These are phyloP conservation scores for Trinectes maculatus DNA, from an alignment of 2,113 vertebrate genomes.

Conservation along the genomic window DNA sequence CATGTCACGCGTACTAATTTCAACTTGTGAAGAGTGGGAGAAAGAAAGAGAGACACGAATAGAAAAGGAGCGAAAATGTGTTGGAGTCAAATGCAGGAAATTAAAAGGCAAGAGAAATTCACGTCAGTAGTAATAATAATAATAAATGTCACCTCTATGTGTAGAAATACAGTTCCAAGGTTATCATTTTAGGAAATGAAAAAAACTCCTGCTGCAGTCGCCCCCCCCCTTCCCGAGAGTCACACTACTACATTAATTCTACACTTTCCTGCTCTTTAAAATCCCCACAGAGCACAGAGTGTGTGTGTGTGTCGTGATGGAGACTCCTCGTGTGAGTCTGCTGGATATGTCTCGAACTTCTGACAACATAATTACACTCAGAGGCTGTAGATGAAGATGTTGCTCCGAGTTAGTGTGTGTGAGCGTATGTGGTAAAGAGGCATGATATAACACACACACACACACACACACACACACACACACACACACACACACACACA, in stretches of 20 bases:
- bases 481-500: slow-evolving; percentile 9
- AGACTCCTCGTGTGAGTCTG: slow-evolving; percentile 51
- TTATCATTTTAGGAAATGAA: slow-evolving; percentile 8
- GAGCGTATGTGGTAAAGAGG: slow-evolving; percentile 63
- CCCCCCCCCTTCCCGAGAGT: slow-evolving; percentile 10
- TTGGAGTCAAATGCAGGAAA: slow-evolving; percentile 24
- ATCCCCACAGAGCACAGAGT: slow-evolving; percentile 30
- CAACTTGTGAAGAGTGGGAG: slow-evolving; percentile 21
- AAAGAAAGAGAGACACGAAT: slow-evolving; percentile 14
- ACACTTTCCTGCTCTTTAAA: slow-evolving; percentile 45
- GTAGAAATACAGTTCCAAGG: neutral
- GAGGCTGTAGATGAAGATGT: slow-evolving; percentile 64
- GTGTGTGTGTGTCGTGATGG: neutral
- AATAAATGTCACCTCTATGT: slow-evolving; percentile 11
- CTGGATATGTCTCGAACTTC: slow-evolving; percentile 51
- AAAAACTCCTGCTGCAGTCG: neutral
- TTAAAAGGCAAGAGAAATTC: slow-evolving; percentile 9
- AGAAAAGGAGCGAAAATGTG: neutral
- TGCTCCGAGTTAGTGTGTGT: slow-evolving; percentile 60
- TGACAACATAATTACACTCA: slow-evolving; percentile 76
- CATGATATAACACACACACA: slow-evolving; percentile 43
- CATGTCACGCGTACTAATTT: slow-evolving; percentile 47
- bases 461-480: slow-evolving; percentile 13
- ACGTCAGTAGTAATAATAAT: neutral
- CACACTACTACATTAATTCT: slow-evolving; percentile 43